phyloP scores from a whole-genome alignment of 2,797 vertebrate species.

The Melanotaenia boesemani region DNA sequence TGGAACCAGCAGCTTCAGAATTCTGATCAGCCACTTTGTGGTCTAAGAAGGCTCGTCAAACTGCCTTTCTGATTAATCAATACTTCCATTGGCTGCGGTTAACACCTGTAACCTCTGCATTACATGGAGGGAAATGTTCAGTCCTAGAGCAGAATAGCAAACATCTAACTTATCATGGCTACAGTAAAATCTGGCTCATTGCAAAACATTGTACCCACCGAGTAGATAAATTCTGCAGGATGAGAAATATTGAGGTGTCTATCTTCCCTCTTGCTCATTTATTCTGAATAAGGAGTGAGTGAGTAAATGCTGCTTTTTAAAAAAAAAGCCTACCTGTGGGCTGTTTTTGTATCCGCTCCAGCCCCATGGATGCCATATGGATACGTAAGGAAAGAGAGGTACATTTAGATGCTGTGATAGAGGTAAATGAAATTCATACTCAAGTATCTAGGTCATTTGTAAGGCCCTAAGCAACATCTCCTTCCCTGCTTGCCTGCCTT shows the following conservation, averaged over 20 bases:
- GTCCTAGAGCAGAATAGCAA: conserved; percentile 78
- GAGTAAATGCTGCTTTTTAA: conserved; percentile 55
- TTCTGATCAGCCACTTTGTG: conserved; percentile 85
- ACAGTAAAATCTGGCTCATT: conserved; percentile 60
- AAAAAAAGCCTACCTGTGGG: conserved; percentile 64
- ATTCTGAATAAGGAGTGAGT: conserved; percentile 26
- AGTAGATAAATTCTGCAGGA: conserved; percentile 58
- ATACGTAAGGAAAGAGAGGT: conserved; percentile 64
- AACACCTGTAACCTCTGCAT: conserved; percentile 79
- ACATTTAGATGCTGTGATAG: conserved; percentile 70
- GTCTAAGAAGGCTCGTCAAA: conserved; percentile 72
- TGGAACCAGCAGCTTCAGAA: conserved; percentile 71
- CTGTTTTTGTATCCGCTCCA: conserved; percentile 67
- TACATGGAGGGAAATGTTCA: conserved; percentile 75
- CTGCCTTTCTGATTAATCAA: conserved; percentile 81
- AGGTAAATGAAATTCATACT: conserved; percentile 78
- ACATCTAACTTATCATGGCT: conserved; percentile 64
- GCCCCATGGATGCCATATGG: conserved; percentile 62
- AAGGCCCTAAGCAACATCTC: conserved; percentile 79
- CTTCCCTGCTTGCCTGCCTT: conserved; percentile 76
- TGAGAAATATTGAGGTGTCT: conserved; percentile 52
- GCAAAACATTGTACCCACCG: conserved; percentile 63
- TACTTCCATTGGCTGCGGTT: conserved; percentile 78
- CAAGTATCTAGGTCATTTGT: conserved; percentile 82
- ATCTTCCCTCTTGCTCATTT: conserved; percentile 29